A percentile compares a stretch with the other conserved stretches of the same genome.
Conservation (phyloP, 2,113 vertebrate species). For the Piaya cayana region DNA sequence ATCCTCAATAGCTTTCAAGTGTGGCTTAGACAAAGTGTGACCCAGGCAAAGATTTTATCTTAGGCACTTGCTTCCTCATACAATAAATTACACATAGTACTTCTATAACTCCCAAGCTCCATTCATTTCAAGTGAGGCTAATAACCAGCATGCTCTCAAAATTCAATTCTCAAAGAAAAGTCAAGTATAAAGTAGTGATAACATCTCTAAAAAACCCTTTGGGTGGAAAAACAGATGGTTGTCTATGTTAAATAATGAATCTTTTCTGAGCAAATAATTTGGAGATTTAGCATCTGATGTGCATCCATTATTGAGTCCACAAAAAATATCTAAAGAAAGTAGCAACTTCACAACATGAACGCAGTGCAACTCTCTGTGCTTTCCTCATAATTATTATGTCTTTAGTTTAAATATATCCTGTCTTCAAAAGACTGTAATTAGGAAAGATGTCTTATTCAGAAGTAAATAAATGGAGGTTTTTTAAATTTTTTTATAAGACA, state of each 20-base stretch:
- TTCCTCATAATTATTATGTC: not conserved
- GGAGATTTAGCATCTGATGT: not conserved
- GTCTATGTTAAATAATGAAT: not conserved
- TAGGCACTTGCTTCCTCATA: not conserved
- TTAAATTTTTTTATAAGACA: not conserved
- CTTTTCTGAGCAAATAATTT: not conserved
- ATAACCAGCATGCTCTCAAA: not conserved
- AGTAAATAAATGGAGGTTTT: not conserved
- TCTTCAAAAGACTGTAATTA: not conserved
- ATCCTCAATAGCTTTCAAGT: not conserved
- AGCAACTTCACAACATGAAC: not conserved
- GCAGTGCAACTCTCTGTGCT: not conserved
- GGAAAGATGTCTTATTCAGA: not conserved
- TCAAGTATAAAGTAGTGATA: not conserved
- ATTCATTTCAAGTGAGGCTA: not conserved
- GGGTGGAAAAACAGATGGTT: not conserved
- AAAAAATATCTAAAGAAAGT: not conserved
- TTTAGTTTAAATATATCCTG: not conserved
- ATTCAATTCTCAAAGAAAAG: conserved; percentile 10
- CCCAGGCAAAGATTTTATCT: not conserved
- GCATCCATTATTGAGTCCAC: not conserved
- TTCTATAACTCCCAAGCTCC: not conserved
- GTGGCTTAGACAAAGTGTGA: not conserved
- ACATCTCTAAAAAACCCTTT: not conserved
- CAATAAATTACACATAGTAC: not conserved